phyloP scores from a whole-genome alignment of 1,140 invertebrate species.

The Pachypeltis micranthus region DNA sequence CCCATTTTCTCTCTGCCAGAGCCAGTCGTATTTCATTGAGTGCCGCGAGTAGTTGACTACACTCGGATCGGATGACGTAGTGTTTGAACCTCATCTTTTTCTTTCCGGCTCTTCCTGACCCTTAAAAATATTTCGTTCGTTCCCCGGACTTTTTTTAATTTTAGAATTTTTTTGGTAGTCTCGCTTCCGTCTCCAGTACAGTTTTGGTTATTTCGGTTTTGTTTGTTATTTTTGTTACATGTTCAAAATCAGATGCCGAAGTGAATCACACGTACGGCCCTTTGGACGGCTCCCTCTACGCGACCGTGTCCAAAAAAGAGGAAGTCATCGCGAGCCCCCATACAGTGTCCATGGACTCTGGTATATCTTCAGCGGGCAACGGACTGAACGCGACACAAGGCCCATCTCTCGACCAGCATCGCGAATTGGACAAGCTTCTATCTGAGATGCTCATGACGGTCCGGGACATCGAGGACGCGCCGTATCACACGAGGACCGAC shows the following conservation, averaged over 20 bases:
- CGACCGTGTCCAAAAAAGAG: constrained; percentile 53
- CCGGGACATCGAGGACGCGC: constrained; percentile 59
- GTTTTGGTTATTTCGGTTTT: background rate
- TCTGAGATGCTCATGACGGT: constrained; percentile 72
- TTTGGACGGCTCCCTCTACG: constrained; percentile 79
- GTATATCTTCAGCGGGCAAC: constrained; percentile 58
- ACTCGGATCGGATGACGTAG: too few relatives aligned
- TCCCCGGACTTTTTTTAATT: too few relatives aligned
- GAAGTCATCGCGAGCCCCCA: constrained; percentile 41
- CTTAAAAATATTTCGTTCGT: too few relatives aligned
- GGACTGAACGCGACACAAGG: constrained; percentile 34
- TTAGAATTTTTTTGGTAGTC: too few relatives aligned
- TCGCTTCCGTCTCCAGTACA: too few relatives aligned
- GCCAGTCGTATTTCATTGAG: background rate
- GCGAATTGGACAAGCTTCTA: constrained; percentile 58
- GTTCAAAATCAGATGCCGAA: constrained; percentile 24
- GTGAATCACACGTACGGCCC: constrained; percentile 61
- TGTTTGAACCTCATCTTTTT: background rate
- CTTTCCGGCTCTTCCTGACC: too few relatives aligned
- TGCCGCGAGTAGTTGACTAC: background rate
- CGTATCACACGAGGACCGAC: constrained; percentile 69
- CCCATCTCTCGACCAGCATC: constrained; percentile 33
- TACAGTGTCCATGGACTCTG: constrained; percentile 72
- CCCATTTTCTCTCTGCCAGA: background rate
- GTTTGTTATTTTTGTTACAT: background rate